phyloP scores from a whole-genome alignment of 35 echinoderm and acorn worm species.

The Strongylocentrotus purpuratus region DNA sequence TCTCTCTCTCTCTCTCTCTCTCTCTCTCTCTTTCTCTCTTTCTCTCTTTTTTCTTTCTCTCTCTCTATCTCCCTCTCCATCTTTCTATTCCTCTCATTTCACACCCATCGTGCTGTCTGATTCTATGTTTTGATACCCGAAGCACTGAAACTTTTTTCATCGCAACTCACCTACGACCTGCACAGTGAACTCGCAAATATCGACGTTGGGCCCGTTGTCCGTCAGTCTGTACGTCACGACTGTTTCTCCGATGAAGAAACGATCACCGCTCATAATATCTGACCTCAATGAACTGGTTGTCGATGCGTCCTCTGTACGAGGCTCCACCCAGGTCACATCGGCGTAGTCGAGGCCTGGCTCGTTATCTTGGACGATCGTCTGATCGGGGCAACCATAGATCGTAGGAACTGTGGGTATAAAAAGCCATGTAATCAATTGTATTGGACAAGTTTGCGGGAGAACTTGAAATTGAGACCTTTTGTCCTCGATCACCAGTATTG shows the following conservation, averaged over 20 bases:
- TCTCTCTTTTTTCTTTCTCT: no score
- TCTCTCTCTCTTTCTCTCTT: no score
- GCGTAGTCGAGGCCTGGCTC: conserved; percentile 5
- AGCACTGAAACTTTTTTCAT: neutral
- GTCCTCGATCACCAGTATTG: no score
- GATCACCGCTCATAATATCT: neutral
- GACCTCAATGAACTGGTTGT: neutral
- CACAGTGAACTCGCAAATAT: neutral
- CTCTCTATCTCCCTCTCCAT: no score
- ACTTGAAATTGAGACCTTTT: no score
- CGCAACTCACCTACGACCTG: neutral
- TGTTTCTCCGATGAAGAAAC: neutral
- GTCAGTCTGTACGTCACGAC: conserved; percentile 26
- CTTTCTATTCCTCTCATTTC: no score
- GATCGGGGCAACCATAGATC: conserved; percentile 36
- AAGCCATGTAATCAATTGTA: no score
- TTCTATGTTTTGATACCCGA: no score
- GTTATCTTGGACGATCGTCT: neutral
- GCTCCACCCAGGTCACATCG: conserved; percentile 10
- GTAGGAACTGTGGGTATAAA: neutral
- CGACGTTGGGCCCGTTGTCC: conserved; percentile 7
- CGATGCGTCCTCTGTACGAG: neutral
- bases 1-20: no score
- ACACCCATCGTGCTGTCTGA: no score
- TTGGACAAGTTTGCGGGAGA: no score